Conservation (phyloP, 2,113 vertebrate genomes). For the Nasalis larvatus region DNA sequence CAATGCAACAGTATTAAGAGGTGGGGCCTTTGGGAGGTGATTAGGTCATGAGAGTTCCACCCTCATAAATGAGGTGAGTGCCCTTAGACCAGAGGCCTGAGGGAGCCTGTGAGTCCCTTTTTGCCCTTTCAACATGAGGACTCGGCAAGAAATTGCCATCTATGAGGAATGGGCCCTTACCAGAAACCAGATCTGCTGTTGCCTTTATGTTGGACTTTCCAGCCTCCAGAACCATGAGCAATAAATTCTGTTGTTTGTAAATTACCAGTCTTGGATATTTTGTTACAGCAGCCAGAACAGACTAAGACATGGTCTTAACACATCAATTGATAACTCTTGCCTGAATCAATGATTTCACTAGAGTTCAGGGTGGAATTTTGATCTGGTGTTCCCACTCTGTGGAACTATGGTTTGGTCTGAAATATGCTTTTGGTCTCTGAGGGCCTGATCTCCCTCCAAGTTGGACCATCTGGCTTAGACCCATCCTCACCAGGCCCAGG, state of each 20-base stretch:
- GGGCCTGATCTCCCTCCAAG: neutral
- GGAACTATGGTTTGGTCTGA: neutral
- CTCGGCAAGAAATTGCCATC: neutral
- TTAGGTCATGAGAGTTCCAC: neutral
- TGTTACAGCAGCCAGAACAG: neutral
- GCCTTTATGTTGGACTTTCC: neutral
- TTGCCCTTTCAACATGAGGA: neutral
- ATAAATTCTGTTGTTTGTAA: neutral
- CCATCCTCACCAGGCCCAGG: neutral
- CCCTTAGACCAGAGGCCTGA: neutral
- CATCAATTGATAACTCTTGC: neutral
- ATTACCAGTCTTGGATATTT: neutral
- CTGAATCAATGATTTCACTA: neutral
- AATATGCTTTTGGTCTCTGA: neutral
- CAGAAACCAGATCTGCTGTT: neutral
- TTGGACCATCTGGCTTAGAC: neutral
- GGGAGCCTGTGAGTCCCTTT: too few species aligned
- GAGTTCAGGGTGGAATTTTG: neutral
- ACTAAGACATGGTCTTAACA: neutral
- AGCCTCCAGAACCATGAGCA: neutral
- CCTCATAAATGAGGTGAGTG: neutral
- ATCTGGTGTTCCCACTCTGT: neutral
- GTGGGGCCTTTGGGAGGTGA: neutral
- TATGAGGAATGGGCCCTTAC: neutral
- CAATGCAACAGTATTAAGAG: neutral